These are phyloP conservation scores for Conops quadrifasciatus DNA, from an alignment of 2,888 invertebrate genomes.

Conservation along the genomic window DNA sequence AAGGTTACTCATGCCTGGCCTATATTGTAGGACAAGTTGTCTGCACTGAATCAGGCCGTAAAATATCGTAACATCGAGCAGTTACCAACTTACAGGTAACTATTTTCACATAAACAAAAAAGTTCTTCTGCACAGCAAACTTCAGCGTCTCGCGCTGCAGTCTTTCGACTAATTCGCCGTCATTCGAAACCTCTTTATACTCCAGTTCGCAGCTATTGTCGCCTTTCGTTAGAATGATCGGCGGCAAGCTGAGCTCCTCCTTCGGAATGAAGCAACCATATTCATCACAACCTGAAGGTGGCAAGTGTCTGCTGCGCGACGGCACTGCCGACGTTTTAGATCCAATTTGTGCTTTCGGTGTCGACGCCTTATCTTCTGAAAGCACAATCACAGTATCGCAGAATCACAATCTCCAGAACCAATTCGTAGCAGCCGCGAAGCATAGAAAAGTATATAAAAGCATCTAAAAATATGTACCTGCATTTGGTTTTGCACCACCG, in stretches of 20 bases:
- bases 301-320: constrained; percentile 52
- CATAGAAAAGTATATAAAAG: not conserved
- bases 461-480: constrained; percentile 3
- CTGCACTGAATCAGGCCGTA: no score
- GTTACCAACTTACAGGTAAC: constrained; percentile 72
- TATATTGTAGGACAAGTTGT: no score
- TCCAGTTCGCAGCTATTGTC: constrained; percentile 55
- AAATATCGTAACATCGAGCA: not conserved
- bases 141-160: constrained; percentile 72
- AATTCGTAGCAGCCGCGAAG: no score
- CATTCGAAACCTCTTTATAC: constrained; percentile 66
- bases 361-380: constrained; percentile 27
- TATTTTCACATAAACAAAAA: constrained; percentile 78
- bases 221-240: constrained; percentile 54
- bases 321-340: constrained; percentile 41
- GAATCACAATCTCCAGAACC: no score
- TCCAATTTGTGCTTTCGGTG: constrained; percentile 37
- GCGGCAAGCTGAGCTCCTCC: constrained; percentile 69
- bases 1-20: no score
- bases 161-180: constrained; percentile 68
- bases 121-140: constrained; percentile 79
- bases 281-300: constrained; percentile 53
- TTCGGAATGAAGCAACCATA: constrained; percentile 59
- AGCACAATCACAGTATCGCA: not conserved
- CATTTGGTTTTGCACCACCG: not conserved